phyloP scores from a whole-genome alignment of 2,888 invertebrate species.

The Stramonita haemastoma region DNA sequence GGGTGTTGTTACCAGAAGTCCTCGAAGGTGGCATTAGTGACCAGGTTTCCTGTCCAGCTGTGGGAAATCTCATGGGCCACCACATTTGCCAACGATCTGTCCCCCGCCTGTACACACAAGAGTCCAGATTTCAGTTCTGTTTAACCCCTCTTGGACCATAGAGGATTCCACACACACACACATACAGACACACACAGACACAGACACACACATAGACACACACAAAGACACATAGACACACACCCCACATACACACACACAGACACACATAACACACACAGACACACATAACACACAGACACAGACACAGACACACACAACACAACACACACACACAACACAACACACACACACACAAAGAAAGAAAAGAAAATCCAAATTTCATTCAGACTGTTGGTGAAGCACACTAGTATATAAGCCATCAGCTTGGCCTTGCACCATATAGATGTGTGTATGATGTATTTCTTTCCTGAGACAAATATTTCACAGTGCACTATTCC shows the following conservation, averaged over 20 bases:
- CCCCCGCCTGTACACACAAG: constrained; percentile 86
- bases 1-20: constrained; percentile 89
- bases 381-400: no score
- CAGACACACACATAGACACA: constrained; percentile 11
- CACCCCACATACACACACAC: not conserved
- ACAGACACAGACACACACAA: no score
- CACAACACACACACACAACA: no score
- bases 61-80: constrained; percentile 97
- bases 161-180: not conserved
- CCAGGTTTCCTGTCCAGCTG: constrained; percentile 87
- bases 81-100: constrained; percentile 91
- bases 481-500: no score
- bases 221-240: not conserved
- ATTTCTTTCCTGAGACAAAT: no score
- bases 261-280: not conserved
- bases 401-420: no score
- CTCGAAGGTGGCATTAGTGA: constrained; percentile 94
- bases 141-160: not conserved
- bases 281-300: not conserved
- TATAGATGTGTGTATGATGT: no score
- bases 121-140: no score
- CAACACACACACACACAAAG: no score
- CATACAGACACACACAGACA: not conserved
- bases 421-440: no score
- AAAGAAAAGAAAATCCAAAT: no score